A percentile compares a stretch with the other conserved stretches of the same genome.
Conservation (phyloP, 2,113 vertebrate genomes). For the Vulpes lagopus region DNA sequence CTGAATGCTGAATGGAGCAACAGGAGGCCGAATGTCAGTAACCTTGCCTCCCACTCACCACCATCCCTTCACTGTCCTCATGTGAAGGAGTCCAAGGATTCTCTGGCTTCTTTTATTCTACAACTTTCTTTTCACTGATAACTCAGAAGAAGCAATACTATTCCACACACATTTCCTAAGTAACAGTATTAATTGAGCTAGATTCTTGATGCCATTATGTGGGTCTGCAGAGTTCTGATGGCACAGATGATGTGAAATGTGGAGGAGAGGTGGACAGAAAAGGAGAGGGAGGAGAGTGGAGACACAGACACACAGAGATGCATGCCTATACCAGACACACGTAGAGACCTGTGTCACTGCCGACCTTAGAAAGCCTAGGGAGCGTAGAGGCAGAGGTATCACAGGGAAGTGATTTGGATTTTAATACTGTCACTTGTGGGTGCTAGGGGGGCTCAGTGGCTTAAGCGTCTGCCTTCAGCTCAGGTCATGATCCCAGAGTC, state of each 20-base stretch:
- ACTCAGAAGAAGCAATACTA: not conserved
- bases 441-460: no score
- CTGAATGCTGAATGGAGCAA: not conserved
- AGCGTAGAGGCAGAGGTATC: not conserved
- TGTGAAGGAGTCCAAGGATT: not conserved
- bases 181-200: conserved; percentile 2
- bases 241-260: not conserved
- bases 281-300: no score
- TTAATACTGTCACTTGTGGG: not conserved
- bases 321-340: no score
- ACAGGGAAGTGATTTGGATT: not conserved
- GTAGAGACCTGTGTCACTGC: not conserved
- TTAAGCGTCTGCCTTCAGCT: no score
- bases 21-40: not conserved
- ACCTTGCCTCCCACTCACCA: not conserved
- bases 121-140: conserved; percentile 25
- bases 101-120: not conserved
- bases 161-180: not conserved
- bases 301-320: fast-evolving
- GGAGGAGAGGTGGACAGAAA: not conserved
- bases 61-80: not conserved
- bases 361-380: not conserved
- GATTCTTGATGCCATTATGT: not conserved
- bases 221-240: conserved; percentile 23
- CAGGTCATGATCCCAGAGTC: no score